Evolutionary conservation across 2,888 invertebrate species (phyloP), one percentile per base, ranked within the genome.

Genomic region (Dicranocentrus wangi): DNA sequence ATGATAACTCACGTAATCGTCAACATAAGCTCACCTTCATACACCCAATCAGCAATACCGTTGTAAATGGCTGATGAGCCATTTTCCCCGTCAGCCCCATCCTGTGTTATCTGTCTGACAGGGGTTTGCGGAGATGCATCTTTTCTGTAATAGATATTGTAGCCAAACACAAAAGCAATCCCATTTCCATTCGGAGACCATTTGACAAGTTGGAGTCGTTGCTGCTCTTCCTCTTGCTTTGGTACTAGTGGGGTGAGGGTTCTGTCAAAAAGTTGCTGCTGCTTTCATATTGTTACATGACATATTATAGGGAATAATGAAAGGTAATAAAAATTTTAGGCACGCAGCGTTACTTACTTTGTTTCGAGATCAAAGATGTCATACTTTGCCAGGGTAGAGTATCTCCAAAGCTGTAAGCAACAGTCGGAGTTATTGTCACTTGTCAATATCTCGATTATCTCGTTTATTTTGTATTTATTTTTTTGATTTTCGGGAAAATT

Each of bases 11-110:
- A n/a, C n/a, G n/a, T n/a, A n/a, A n/a, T n/a, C n/a, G n/a, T n/a
- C n/a, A n/a, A n/a, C n/a, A n/a, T n/a, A n/a, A n/a, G n/a, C n/a
- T 87, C 88, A 94, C 95, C 95, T 92, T 97, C 97, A 89, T 97
- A 97, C 0, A 97, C 94, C 97, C 97, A 98, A 89, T 97, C 97
- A 32, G 96, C 95, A 15, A 96, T 92, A 28, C 96, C 97, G 88
- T 97, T 94, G 87, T 93, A 93, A 70, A 95, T 90, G 7, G 91
- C 91, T 39, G 5, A 15, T n/a, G 92, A 91, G 60, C 90, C 89
- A 17, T 89, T 87, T 5, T 39, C 51, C 3, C n/a, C n/a, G 17
- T 51, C n/a, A 17, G 51, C 5, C 1, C 93, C 93, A 86, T 91
- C 92, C 0, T 88, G 89, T 0, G 95, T 95, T 39, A 95, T 90